These are phyloP conservation scores for Clarias magur DNA, from an alignment of 2,113 vertebrate species.

Conservation along the genomic window DNA sequence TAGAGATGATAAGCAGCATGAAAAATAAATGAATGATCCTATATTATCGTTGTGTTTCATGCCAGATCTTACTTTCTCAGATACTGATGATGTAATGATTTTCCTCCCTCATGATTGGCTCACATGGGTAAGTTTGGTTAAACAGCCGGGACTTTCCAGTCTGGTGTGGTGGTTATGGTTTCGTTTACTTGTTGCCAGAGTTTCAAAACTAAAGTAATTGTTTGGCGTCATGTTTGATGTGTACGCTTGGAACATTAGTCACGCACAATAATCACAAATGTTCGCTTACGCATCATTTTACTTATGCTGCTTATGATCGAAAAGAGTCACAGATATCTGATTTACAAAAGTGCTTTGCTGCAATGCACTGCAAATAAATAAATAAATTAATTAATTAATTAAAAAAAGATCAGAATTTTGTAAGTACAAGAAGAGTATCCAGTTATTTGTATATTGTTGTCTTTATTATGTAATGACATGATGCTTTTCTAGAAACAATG, in stretches of 20 bases:
- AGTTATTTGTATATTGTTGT: not conserved
- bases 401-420: too few relatives aligned
- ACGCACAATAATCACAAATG: not conserved
- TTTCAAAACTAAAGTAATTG: not conserved
- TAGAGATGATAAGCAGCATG: too few relatives aligned
- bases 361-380: not conserved
- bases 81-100: conserved; percentile 23
- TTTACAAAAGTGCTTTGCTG: not conserved
- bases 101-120: not conserved
- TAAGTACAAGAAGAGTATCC: not conserved
- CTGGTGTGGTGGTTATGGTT: not conserved
- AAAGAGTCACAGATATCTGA: not conserved
- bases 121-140: not conserved
- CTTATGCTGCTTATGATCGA: not conserved
- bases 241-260: not conserved
- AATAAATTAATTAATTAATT: not conserved
- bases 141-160: not conserved
- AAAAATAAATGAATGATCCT: not conserved
- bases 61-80: not conserved
- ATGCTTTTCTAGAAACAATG: too few relatives aligned
- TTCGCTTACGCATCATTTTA: not conserved
- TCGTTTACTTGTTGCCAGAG: not conserved
- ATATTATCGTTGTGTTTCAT: not conserved
- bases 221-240: not conserved
- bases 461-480: not conserved